These are phyloP conservation scores for Gonatopus flavifemur DNA, from an alignment of 1,140 invertebrate species.

Conservation along the genomic window DNA sequence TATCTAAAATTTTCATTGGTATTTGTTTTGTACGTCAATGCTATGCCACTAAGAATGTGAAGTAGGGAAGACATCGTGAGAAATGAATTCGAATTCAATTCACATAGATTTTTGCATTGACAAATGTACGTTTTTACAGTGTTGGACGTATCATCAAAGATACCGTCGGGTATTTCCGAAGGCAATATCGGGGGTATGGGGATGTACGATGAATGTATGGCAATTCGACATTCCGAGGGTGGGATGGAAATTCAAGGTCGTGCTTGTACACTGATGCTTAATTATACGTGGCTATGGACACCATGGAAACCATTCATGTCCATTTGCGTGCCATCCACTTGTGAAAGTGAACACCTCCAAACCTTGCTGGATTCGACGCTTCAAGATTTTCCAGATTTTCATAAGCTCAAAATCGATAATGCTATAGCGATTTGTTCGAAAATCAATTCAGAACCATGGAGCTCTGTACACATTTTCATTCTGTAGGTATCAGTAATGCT, in stretches of 20 bases:
- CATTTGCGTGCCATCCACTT: constrained; percentile 25
- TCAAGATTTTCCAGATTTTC: no score
- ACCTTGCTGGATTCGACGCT: not conserved
- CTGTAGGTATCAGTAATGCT: constrained; percentile 18
- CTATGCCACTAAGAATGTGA: no score
- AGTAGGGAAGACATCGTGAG: no score
- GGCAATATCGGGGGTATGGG: constrained; percentile 41
- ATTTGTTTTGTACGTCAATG: no score
- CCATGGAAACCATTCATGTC: constrained; percentile 7
- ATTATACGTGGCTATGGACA: not conserved
- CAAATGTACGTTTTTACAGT: constrained; percentile 36
- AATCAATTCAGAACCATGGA: constrained; percentile 8
- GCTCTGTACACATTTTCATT: constrained; percentile 8
- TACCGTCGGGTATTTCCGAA: constrained; percentile 37
- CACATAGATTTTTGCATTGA: no score
- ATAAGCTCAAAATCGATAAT: no score
- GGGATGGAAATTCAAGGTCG: constrained; percentile 17
- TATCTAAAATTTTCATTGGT: no score
- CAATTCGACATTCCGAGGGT: constrained; percentile 10
- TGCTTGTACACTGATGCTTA: constrained; percentile 21
- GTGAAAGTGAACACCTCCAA: constrained; percentile 8
- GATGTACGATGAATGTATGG: constrained; percentile 42
- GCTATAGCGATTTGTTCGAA: constrained; percentile 11
- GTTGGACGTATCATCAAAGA: constrained; percentile 43
- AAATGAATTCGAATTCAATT: no score